A percentile compares a stretch with the other conserved stretches of the same genome.
Conservation (phyloP, 2,113 vertebrate species). For the Pyrgilauda ruficollis region DNA sequence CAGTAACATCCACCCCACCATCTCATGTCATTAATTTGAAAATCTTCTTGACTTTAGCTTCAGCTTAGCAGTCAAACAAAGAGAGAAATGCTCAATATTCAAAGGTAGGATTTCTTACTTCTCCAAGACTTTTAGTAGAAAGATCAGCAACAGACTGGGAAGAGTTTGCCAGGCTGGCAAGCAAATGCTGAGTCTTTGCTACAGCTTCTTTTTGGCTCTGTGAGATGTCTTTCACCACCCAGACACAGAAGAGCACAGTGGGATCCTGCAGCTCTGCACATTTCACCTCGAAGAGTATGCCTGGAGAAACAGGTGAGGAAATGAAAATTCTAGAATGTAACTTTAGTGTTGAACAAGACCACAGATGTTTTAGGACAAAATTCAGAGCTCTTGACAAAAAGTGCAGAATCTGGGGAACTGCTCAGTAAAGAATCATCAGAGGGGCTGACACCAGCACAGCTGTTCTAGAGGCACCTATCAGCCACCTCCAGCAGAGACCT, state of each 20-base stretch:
- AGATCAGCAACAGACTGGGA: conserved; percentile 32
- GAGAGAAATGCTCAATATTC: background rate
- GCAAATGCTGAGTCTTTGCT: conserved; percentile 53
- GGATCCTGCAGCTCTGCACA: conserved; percentile 69
- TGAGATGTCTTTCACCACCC: conserved; percentile 80
- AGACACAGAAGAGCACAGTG: conserved; percentile 81
- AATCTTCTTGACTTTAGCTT: background rate
- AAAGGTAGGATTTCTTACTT: conserved; percentile 43
- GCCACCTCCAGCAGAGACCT: background rate
- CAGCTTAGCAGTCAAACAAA: background rate
- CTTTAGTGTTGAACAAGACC: rapidly evolving
- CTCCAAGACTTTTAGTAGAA: conserved; percentile 14
- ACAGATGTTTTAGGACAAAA: background rate
- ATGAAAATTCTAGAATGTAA: background rate
- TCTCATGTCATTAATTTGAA: background rate
- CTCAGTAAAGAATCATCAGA: background rate
- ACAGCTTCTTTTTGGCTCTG: conserved; percentile 70
- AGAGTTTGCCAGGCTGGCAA: conserved; percentile 65
- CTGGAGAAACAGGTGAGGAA: conserved; percentile 57
- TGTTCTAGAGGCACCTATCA: background rate
- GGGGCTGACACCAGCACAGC: background rate
- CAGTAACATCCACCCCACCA: background rate
- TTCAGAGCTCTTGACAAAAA: background rate
- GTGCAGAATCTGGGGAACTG: background rate
- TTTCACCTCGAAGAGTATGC: conserved; percentile 82